Percentiles rank a stretch among this genome's conserved stretches.
Conservation (phyloP, 64 coral and sea anemone genomes). For the Montipora efflorescens region DNA sequence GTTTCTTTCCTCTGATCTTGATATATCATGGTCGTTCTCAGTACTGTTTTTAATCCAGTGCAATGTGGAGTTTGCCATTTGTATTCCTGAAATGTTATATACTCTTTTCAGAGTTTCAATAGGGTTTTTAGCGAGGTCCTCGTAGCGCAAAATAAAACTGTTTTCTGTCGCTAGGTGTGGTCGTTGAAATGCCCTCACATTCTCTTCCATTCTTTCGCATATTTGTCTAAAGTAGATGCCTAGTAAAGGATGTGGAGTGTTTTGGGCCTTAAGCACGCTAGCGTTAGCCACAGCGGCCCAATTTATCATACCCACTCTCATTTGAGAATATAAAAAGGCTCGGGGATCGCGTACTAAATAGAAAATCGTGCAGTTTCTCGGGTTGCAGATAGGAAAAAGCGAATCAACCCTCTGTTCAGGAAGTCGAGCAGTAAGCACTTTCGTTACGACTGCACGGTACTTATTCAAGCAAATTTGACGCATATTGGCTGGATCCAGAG, state of each 20-base stretch:
- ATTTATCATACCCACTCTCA: not conserved
- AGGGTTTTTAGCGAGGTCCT: slow-evolving; percentile 16
- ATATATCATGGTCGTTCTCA: not conserved
- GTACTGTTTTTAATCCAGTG: slow-evolving; percentile 2
- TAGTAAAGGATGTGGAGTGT: not conserved
- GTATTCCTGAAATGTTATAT: not conserved
- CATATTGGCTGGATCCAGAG: not conserved
- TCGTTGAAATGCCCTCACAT: not conserved
- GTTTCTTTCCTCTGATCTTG: not conserved
- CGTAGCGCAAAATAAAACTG: not conserved
- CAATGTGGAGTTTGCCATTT: not conserved
- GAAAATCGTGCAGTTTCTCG: not conserved
- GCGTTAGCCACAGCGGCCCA: not conserved
- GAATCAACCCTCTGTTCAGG: not conserved
- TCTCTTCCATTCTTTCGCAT: not conserved
- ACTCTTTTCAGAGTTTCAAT: not conserved
- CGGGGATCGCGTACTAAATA: slow-evolving; percentile 31
- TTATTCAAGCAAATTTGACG: not conserved
- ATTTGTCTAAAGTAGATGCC: not conserved
- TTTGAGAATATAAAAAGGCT: slow-evolving; percentile 4
- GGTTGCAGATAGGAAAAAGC: slow-evolving; percentile 23
- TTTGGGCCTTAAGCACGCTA: not conserved
- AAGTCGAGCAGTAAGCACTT: slow-evolving; percentile 19
- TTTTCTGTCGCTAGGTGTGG: not conserved
- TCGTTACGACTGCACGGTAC: not conserved